These are phyloP conservation scores for Gortyna flavago DNA, from an alignment of 2,888 invertebrate genomes.

Conservation along the genomic window DNA sequence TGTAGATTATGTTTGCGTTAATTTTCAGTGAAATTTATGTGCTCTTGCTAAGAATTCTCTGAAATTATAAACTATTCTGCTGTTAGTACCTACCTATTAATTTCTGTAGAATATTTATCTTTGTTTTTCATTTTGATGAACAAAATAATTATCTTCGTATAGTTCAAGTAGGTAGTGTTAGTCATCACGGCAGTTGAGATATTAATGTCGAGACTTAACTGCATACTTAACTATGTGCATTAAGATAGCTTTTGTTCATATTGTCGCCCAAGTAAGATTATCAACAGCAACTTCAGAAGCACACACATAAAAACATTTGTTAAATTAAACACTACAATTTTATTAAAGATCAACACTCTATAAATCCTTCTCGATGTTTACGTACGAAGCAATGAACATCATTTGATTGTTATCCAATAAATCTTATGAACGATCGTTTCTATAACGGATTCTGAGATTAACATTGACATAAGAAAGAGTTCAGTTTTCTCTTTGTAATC, in stretches of 20 bases:
- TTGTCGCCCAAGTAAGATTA: neutral
- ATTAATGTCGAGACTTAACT: neutral
- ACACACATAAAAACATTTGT: neutral
- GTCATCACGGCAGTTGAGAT: conserved; percentile 29
- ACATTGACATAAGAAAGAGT: conserved; percentile 48
- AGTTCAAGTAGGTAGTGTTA: conserved; percentile 35
- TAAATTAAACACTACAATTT: conserved; percentile 1
- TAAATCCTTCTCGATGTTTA: conserved; percentile 34
- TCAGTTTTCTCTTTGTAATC: conserved; percentile 49
- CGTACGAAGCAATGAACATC: conserved; percentile 18
- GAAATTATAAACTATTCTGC: conserved; percentile 44
- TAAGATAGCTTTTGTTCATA: neutral
- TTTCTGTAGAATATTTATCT: conserved; percentile 40
- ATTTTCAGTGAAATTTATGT: conserved; percentile 31
- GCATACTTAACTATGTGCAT: conserved; percentile 1
- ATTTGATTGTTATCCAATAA: conserved; percentile 42
- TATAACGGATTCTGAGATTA: conserved; percentile 52
- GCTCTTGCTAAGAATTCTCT: conserved; percentile 30
- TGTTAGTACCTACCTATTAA: conserved; percentile 36
- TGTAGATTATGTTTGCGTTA: conserved; percentile 20
- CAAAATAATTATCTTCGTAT: conserved; percentile 34
- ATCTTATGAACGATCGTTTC: conserved; percentile 53
- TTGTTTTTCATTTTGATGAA: conserved; percentile 43
- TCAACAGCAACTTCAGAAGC: neutral
- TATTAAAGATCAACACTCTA: conserved; percentile 8